Percentiles rank a stretch among this genome's conserved stretches.
Evolutionary conservation across 92 coral and sea anemone species (phyloP).

Genomic region (Ricordea florida): DNA sequence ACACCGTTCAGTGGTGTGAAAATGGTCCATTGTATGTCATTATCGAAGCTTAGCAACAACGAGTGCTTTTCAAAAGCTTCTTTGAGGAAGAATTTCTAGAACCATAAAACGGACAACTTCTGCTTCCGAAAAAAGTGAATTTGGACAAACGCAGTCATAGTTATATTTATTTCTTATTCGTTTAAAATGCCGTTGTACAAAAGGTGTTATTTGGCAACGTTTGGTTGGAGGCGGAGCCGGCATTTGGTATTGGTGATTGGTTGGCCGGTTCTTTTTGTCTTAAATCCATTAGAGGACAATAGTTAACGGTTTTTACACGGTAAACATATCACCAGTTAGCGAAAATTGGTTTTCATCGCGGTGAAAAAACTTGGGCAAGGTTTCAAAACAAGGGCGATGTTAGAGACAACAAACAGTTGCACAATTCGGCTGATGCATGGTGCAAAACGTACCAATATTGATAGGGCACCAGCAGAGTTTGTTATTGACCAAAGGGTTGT

Average conservation of each 20-base stretch:
- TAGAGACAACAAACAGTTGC: too few species aligned
- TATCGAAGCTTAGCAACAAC: not conserved
- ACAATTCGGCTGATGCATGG: too few species aligned
- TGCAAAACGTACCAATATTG: too few species aligned
- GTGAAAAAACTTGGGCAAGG: too few species aligned
- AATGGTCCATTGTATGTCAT: not conserved
- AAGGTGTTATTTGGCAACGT: not conserved
- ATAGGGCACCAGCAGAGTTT: too few species aligned
- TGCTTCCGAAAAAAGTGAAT: too few species aligned
- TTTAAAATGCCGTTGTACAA: not conserved
- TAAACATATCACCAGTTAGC: slow-evolving; percentile 64
- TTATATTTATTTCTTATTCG: not conserved
- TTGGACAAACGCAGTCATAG: not conserved
- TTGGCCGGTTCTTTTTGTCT: slow-evolving; percentile 55
- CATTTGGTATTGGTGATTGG: slow-evolving; percentile 50
- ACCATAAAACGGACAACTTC: too few species aligned
- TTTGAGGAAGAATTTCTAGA: too few species aligned
- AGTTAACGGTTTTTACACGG: slow-evolving; percentile 44
- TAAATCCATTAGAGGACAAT: slow-evolving; percentile 61
- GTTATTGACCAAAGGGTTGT: too few species aligned
- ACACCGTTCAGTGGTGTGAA: not conserved
- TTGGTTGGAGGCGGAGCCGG: slow-evolving; percentile 48
- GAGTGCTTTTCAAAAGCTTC: too few species aligned
- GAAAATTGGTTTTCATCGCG: too few species aligned
- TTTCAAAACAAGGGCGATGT: too few species aligned